phyloP scores from a whole-genome alignment of 2,888 invertebrate genomes.

The Tipula vernalis region DNA sequence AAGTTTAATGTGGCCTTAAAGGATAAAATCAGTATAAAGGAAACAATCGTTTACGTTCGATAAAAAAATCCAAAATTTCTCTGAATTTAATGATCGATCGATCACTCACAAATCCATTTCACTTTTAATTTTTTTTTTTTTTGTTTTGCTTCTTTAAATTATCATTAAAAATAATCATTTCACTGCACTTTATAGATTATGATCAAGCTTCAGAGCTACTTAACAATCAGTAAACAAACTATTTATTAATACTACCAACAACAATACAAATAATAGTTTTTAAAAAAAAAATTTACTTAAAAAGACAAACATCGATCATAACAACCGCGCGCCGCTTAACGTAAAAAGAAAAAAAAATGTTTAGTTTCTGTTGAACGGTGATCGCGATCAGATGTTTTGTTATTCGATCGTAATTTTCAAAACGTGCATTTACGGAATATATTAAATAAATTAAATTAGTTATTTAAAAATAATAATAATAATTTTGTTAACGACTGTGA shows the following conservation, averaged over 20 bases:
- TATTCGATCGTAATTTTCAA: background rate
- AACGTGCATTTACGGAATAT: background rate
- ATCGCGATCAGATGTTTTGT: background rate
- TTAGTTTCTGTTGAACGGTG: constrained; percentile 5
- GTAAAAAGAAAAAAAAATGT: background rate
- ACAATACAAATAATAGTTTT: background rate
- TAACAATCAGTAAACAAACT: background rate
- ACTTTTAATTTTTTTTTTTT: background rate
- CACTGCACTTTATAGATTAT: background rate
- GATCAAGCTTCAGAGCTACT: background rate
- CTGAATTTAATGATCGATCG: background rate
- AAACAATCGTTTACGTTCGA: too few relatives aligned
- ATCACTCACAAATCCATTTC: background rate
- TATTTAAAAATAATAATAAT: background rate
- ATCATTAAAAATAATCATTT: background rate
- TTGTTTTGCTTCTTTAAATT: background rate
- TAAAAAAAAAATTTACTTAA: background rate
- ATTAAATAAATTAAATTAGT: background rate
- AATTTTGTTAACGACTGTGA: background rate
- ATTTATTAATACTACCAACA: background rate
- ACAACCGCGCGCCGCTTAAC: background rate
- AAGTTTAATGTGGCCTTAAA: too few relatives aligned
- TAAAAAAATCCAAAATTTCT: too few relatives aligned
- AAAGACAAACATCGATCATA: background rate
- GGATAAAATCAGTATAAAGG: too few relatives aligned